A percentile compares a stretch with the other conserved stretches of the same genome.
Evolutionary conservation across 2,113 vertebrate genomes (phyloP).

Genomic region (Raja brachyura): DNA sequence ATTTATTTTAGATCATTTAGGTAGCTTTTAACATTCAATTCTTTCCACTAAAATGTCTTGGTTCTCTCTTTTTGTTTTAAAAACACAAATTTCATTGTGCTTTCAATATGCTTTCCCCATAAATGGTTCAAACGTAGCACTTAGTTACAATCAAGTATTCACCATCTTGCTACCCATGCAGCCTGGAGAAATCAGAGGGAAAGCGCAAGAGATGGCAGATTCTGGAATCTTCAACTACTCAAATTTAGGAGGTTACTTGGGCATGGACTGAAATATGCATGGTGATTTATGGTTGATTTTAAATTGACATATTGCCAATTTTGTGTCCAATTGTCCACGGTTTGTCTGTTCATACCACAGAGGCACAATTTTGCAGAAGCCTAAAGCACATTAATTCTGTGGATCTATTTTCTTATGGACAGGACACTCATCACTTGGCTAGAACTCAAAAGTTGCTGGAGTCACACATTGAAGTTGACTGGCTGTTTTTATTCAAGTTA

Average conservation of each 20-base stretch:
- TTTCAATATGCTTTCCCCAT: neutral
- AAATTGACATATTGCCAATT: neutral
- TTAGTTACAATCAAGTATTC: neutral
- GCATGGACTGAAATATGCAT: neutral
- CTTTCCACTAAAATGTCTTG: too few relatives aligned
- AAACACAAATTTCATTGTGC: neutral
- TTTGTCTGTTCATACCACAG: neutral
- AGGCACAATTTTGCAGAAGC: neutral
- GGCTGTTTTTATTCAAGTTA: neutral
- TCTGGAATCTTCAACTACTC: too few relatives aligned
- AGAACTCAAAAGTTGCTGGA: neutral
- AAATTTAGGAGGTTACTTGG: neutral
- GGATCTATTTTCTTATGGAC: neutral
- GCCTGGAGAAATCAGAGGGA: neutral
- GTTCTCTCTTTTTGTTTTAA: too few relatives aligned
- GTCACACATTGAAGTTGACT: neutral
- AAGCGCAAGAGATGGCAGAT: neutral
- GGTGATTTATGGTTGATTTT: neutral
- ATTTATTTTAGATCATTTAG: neutral
- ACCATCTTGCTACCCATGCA: neutral
- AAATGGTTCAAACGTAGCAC: neutral
- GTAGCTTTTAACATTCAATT: neutral
- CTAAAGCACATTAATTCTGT: neutral
- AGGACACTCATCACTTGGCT: neutral
- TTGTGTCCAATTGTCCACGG: neutral